Base-by-base conservation (phyloP, 2,113 vertebrate species). In the Bambusicola thoracicus region DNA sequence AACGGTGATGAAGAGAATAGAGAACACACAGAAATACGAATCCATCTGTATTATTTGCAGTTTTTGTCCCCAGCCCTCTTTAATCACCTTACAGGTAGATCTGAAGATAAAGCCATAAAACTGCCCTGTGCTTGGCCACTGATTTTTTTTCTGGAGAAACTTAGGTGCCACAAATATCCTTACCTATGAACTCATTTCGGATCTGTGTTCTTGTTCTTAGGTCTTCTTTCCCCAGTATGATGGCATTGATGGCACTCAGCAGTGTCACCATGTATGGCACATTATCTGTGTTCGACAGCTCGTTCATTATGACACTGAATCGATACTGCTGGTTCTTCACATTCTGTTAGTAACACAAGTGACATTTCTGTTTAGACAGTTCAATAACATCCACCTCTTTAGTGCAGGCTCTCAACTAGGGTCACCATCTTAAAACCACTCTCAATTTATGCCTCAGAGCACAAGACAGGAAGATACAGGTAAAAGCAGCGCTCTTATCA, bases 111-210 rank as follows among this genome's bases (percentile, higher is more conserved):
- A 40, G 48, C 12, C 61, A 43, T 27, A 79, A 84, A 88, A 66
- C 19, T 10, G 8, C 44, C 46, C 38, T 62, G 46, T 34, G 16
- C 29, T 88, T 85, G 24, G 44, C 56, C 87, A 77, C 6, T 49
- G 36, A 62, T 48, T 74, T 68, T 51, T 58, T 46, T 56, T 78
- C 40, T 4, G 12, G 29, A 81, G 32, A 72, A 83, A 48, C 32
- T 70, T 13, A 67, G 8, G 24, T 44, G 25, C 20, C 40, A 73
- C n/a, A 74, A 90, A 32, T 13, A 48, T 49, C n/a, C 83, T 93
- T 97, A 99, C 99, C 99, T 1, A 99, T 98, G 87, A 99, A 99
- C 95, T 99, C 99, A 1, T 99, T 98, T 58, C 99, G 98, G 90
- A 99, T 98, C 84, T 98, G 99, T 53, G 98, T 97, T 66, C 99